A percentile compares a stretch with the other conserved stretches of the same genome.
These are phyloP conservation scores for Serilophus lunatus DNA, from an alignment of 2,113 vertebrate species.

Conservation along the genomic window DNA sequence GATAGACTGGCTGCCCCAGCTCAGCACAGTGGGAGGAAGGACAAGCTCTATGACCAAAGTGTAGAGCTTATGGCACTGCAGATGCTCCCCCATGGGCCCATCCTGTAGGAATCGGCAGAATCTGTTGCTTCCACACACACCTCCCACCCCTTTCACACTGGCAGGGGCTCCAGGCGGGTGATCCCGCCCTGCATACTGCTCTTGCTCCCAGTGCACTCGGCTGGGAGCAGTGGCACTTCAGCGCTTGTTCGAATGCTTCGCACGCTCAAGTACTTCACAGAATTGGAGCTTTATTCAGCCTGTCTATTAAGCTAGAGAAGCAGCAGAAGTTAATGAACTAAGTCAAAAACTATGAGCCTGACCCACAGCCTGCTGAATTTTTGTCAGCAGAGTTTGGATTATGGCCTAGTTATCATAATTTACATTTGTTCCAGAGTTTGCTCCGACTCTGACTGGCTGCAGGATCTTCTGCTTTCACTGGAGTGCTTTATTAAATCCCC, in stretches of 20 bases:
- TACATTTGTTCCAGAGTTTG: constrained; percentile 64
- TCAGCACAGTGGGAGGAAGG: background rate
- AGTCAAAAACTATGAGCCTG: constrained; percentile 12
- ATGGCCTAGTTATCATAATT: constrained; percentile 61
- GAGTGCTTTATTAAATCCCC: constrained; percentile 58
- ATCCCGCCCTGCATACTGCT: background rate
- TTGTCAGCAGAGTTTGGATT: constrained; percentile 56
- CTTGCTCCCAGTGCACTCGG: background rate
- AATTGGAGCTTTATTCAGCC: background rate
- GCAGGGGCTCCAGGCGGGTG: background rate
- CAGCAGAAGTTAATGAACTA: constrained; percentile 57
- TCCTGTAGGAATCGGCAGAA: background rate
- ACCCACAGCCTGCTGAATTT: constrained; percentile 36
- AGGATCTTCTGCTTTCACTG: constrained; percentile 27
- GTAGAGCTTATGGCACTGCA: background rate
- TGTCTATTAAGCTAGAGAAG: constrained; percentile 26
- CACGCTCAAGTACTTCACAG: background rate
- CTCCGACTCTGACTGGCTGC: constrained; percentile 25
- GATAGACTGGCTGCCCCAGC: background rate
- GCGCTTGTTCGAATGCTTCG: background rate
- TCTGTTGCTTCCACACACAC: accelerated
- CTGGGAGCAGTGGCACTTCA: background rate
- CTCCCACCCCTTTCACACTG: accelerated
- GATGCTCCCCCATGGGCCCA: background rate
- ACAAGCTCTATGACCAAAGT: background rate